phyloP scores from a whole-genome alignment of 2,113 vertebrate genomes.

The Hemiprocne comata region DNA sequence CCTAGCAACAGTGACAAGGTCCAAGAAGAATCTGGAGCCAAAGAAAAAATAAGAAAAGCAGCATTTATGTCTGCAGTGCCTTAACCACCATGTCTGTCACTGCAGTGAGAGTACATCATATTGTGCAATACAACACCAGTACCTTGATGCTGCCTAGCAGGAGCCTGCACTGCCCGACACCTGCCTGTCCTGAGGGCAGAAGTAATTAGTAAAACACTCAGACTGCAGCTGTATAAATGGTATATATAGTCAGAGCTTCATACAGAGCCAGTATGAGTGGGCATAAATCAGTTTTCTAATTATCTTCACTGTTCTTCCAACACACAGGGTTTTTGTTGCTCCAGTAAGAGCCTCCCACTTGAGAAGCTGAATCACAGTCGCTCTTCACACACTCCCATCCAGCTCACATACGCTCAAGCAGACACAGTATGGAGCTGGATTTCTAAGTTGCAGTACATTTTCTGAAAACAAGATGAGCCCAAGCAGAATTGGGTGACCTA shows the following conservation, averaged over 20 bases:
- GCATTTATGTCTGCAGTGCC: not conserved
- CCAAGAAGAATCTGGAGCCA: not conserved
- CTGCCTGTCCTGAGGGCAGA: not conserved
- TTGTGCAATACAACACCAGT: accelerated
- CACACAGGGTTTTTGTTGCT: not conserved
- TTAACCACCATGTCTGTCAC: not conserved
- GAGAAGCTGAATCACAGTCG: not conserved
- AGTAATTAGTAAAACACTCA: not conserved
- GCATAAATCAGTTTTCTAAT: not conserved
- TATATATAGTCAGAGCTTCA: not conserved
- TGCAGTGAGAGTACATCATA: not conserved
- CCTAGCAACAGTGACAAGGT: not conserved
- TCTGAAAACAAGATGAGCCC: not conserved
- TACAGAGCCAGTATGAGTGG: not conserved
- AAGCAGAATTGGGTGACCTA: not conserved
- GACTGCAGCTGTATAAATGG: not conserved
- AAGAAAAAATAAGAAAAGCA: not conserved
- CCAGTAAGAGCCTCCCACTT: not conserved
- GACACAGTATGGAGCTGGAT: not conserved
- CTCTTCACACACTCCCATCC: not conserved
- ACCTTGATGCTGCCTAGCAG: not conserved
- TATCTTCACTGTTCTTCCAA: not conserved
- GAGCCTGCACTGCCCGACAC: not conserved
- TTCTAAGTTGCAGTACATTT: not conserved
- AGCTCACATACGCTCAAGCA: not conserved